Evolutionary conservation across 2,797 vertebrate species (phyloP).

Genomic region (Centroberyx gerrardi): DNA sequence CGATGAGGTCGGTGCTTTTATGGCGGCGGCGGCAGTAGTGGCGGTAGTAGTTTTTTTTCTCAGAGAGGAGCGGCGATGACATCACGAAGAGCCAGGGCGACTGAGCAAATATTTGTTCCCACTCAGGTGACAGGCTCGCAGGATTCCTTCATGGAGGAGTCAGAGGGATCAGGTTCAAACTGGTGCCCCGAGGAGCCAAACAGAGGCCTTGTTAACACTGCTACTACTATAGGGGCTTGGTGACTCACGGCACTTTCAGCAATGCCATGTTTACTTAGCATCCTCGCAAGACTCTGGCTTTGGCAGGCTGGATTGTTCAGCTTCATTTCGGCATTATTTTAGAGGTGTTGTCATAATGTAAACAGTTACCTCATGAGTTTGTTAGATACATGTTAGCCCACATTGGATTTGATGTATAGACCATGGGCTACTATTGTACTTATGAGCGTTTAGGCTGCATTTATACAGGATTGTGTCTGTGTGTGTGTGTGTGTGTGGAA

Average conservation of each 20-base stretch:
- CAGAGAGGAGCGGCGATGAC: constrained; percentile 43
- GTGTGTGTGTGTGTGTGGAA: neutral
- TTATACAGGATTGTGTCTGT: neutral
- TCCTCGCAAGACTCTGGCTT: constrained; percentile 50
- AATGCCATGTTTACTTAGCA: constrained; percentile 57
- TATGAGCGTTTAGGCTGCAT: neutral
- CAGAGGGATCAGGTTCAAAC: constrained; percentile 56
- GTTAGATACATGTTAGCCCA: constrained; percentile 1
- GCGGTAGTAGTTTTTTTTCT: neutral
- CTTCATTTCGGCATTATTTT: constrained; percentile 42
- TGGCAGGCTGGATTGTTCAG: constrained; percentile 48
- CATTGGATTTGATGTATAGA: neutral
- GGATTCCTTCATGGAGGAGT: constrained; percentile 56
- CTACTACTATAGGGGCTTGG: constrained; percentile 6
- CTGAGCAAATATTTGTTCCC: constrained; percentile 67
- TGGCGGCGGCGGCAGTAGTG: neutral
- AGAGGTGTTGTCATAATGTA: constrained; percentile 51
- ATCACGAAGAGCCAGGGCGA: constrained; percentile 42
- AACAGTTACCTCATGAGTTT: constrained; percentile 51
- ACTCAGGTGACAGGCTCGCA: constrained; percentile 58
- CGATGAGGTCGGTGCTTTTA: constrained; percentile 37
- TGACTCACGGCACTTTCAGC: constrained; percentile 63
- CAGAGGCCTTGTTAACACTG: constrained; percentile 47
- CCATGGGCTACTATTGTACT: neutral
- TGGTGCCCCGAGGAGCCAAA: constrained; percentile 51